Evolutionary conservation across 2,797 vertebrate species (phyloP).

Genomic region (Rhinella marina): DNA sequence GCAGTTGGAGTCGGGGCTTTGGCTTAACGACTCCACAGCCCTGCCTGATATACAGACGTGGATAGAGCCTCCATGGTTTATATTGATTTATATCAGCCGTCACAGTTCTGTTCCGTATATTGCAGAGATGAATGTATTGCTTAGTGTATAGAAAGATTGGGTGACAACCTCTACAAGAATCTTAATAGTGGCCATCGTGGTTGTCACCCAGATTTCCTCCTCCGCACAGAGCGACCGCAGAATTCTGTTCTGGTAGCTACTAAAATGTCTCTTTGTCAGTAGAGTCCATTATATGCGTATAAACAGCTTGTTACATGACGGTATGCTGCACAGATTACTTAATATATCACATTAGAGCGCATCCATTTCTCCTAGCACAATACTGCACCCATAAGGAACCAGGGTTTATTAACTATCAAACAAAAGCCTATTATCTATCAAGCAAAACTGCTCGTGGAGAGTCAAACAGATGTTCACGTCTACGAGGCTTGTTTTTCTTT

Average conservation of each 20-base stretch:
- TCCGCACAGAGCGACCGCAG: not conserved
- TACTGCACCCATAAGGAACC: slow-evolving; percentile 51
- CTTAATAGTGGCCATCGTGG: too few relatives aligned
- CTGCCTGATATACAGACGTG: too few relatives aligned
- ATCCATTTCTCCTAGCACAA: slow-evolving; percentile 32
- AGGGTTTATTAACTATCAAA: slow-evolving; percentile 50
- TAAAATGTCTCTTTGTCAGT: slow-evolving; percentile 8
- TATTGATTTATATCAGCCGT: too few relatives aligned
- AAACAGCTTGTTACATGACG: slow-evolving; percentile 28
- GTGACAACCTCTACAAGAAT: not conserved
- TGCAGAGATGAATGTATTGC: not conserved
- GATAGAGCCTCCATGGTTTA: too few relatives aligned
- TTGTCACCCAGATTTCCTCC: not conserved
- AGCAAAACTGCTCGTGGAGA: slow-evolving; percentile 39
- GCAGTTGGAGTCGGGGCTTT: too few relatives aligned
- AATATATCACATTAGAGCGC: slow-evolving; percentile 45
- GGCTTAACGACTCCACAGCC: too few relatives aligned
- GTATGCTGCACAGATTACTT: slow-evolving; percentile 45
- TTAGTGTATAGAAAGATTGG: not conserved
- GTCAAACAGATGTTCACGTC: slow-evolving; percentile 50
- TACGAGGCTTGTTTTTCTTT: slow-evolving; percentile 37
- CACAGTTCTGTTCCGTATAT: not conserved
- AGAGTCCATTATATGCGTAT: slow-evolving; percentile 33
- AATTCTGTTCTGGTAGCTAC: not conserved
- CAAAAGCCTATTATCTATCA: slow-evolving; percentile 53